These are phyloP conservation scores for Lasius fuliginosus DNA, from an alignment of 2,888 invertebrate genomes.

Conservation along the genomic window DNA sequence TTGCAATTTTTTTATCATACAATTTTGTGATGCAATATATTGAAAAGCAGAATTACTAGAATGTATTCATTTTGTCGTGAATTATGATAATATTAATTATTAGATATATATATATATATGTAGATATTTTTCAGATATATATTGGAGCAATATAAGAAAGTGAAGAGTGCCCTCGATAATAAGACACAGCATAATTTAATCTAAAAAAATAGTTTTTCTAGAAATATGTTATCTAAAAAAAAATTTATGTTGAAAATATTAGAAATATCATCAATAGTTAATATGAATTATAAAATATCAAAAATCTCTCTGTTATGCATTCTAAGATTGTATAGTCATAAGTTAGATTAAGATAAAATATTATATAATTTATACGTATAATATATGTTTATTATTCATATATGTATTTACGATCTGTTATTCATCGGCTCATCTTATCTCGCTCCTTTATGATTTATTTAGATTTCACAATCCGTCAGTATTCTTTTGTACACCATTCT, in stretches of 20 bases:
- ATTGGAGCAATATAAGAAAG: constrained; percentile 73
- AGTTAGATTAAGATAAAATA: no score
- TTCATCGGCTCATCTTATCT: no score
- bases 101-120: constrained; percentile 39
- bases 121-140: constrained; percentile 70
- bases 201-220: background rate
- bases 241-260: background rate
- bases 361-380: no score
- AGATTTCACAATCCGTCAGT: no score
- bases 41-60: background rate
- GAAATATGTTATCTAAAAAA: background rate
- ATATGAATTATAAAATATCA: background rate
- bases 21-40: background rate
- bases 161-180: constrained; percentile 66
- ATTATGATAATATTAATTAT: constrained; percentile 1
- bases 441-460: no score
- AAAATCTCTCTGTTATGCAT: background rate
- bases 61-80: background rate
- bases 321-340: no score
- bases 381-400: no score
- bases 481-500: no score
- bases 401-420: no score
- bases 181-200: constrained; percentile 25
- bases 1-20: constrained; percentile 31
- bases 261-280: background rate